These are phyloP conservation scores for Pluvianellus socialis DNA, from an alignment of 2,113 vertebrate genomes.

Conservation along the genomic window DNA sequence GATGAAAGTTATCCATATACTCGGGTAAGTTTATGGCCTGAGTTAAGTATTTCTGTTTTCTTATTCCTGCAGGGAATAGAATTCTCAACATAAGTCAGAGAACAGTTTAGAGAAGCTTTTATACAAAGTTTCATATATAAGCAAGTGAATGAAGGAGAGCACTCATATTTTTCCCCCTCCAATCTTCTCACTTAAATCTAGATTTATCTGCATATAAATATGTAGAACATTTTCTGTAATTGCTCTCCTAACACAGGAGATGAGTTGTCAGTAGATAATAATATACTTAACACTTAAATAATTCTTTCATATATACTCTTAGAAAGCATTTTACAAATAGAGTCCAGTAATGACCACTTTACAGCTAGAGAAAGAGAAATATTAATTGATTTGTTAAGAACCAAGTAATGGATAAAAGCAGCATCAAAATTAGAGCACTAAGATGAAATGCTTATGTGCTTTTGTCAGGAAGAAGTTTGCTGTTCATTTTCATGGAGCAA, in stretches of 20 bases:
- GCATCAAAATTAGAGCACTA: not conserved
- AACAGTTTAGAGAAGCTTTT: not conserved
- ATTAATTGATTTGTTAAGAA: not conserved
- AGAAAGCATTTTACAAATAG: not conserved
- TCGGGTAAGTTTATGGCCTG: not conserved
- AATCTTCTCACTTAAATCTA: not conserved
- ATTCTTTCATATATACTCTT: not conserved
- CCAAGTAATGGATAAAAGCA: not conserved
- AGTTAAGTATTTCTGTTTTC: not conserved
- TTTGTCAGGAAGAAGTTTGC: not conserved
- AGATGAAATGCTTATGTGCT: not conserved
- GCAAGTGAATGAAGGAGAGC: not conserved
- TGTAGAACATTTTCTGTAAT: not conserved
- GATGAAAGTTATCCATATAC: not conserved
- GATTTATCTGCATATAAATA: conserved; percentile 1
- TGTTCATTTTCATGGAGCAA: not conserved
- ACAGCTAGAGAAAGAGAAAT: not conserved
- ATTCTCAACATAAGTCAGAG: not conserved
- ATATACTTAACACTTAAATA: conserved; percentile 3
- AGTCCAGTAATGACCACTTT: not conserved
- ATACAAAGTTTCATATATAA: not conserved
- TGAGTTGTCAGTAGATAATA: not conserved
- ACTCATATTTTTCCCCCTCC: not conserved
- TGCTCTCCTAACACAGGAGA: not conserved
- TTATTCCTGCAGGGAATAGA: not conserved